phyloP scores from a whole-genome alignment of 2,113 vertebrate genomes.

The Sinosuthora webbiana region DNA sequence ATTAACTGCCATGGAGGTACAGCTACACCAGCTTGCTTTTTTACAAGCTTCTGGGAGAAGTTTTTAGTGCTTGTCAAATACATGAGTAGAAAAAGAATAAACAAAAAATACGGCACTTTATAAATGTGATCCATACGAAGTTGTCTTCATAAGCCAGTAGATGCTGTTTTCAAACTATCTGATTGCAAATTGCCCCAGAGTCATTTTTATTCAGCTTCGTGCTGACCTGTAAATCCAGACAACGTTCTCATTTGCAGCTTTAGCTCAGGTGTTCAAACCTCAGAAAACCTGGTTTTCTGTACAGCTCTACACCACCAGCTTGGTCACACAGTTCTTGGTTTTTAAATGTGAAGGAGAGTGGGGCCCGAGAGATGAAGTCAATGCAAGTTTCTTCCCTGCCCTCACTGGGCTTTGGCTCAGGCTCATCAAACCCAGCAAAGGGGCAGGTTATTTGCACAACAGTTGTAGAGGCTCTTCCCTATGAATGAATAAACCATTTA shows the following conservation, averaged over 20 bases:
- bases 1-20: background rate
- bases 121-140: background rate
- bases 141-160: background rate
- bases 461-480: slow-evolving; percentile 54
- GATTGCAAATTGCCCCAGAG: background rate
- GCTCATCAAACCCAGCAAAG: background rate
- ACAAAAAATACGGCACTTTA: background rate
- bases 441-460: slow-evolving; percentile 55
- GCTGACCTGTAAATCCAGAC: background rate
- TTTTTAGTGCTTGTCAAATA: background rate
- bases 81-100: background rate
- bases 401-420: background rate
- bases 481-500: slow-evolving; percentile 72
- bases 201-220: background rate
- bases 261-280: background rate
- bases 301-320: background rate
- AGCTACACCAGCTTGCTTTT: background rate
- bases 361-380: background rate
- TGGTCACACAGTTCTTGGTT: background rate
- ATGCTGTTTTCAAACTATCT: background rate
- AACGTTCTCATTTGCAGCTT: background rate
- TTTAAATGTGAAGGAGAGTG: background rate
- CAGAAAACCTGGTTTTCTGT: background rate
- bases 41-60: background rate
- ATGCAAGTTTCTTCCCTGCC: background rate